Evolutionary conservation across 2,888 invertebrate genomes (phyloP), one percentile per base, ranked within the genome.

Genomic region (Strigamia crassipes): DNA sequence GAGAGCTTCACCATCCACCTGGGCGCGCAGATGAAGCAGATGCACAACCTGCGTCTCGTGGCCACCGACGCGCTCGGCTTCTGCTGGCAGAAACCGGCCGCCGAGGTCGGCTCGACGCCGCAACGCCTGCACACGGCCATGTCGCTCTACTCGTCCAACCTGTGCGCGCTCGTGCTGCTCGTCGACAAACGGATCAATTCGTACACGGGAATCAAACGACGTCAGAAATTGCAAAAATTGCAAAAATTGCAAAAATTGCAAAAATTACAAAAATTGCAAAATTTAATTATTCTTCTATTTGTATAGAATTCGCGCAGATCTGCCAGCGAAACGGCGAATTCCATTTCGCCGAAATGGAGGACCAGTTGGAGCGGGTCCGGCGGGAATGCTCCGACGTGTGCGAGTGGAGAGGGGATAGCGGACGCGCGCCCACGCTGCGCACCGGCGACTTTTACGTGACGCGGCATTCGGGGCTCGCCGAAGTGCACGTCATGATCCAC

Each of bases 1-100:
- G 98, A 98, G 89, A 97, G 96, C 89, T 99, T 98, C 88, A 99
- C 98, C 23, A 97, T 99, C 86, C 97, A 98, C 90, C 90, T 98
- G 84, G 98, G 89, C 80, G 96, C 97, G 5, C 99, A 99, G 89
- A 91, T 99, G 88, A 99, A 99, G 88, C 97, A 98, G 87, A 99
- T 97, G 91, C 98, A 99, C 89, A 99, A 99, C 88, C 94, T 99
- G 83, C 91, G 99, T 82, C 93, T 99, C 83, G 90, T 97, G 41
- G 94, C 96, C 82, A 93, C 94, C 23, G 93, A 95, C 88, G 92
- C 94, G 15, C 91, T 94, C 85, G 94, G 96, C 86, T 91, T 97
- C 84, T 94, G 94, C 84, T 84, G 86, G 56, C 88, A 88, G 84
- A 87, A 84, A 84, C 84, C 83, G 82, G 82, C 27, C 46, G 73